Evolutionary conservation across 2,797 vertebrate genomes (phyloP).

Genomic region (Onychomys leucogaster): DNA sequence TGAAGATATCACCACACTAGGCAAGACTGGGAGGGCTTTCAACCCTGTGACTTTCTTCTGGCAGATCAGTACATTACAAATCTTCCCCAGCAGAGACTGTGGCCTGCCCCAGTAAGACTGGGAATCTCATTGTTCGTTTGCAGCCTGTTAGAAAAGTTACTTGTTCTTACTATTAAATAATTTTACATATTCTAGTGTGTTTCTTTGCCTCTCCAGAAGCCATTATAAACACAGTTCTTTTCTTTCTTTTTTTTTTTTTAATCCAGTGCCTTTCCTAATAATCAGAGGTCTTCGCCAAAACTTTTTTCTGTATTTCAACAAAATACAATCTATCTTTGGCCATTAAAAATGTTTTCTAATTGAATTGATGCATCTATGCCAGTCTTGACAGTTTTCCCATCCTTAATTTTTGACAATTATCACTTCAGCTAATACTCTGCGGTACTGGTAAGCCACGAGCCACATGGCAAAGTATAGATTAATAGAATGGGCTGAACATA

Average conservation of each 20-base stretch:
- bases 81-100: background rate
- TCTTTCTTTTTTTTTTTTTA: background rate
- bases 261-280: background rate
- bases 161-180: background rate
- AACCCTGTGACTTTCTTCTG: background rate
- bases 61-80: background rate
- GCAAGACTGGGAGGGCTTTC: background rate
- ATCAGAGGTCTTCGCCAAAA: background rate
- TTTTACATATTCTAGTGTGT: background rate
- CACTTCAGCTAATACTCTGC: constrained; percentile 19
- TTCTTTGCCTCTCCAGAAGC: background rate
- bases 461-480: too few relatives aligned
- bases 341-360: background rate
- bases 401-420: background rate
- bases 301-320: constrained; percentile 2
- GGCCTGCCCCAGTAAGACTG: background rate
- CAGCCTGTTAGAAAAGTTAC: background rate
- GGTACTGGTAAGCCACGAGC: too few relatives aligned
- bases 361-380: background rate
- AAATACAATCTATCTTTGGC: constrained; percentile 39
- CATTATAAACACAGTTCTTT: background rate
- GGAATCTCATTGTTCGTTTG: background rate
- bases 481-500: too few relatives aligned
- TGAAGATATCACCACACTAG: background rate
- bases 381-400: constrained; percentile 30